Conservation (phyloP, 2,888 invertebrate genomes). For the Halictus quadricinctus region DNA sequence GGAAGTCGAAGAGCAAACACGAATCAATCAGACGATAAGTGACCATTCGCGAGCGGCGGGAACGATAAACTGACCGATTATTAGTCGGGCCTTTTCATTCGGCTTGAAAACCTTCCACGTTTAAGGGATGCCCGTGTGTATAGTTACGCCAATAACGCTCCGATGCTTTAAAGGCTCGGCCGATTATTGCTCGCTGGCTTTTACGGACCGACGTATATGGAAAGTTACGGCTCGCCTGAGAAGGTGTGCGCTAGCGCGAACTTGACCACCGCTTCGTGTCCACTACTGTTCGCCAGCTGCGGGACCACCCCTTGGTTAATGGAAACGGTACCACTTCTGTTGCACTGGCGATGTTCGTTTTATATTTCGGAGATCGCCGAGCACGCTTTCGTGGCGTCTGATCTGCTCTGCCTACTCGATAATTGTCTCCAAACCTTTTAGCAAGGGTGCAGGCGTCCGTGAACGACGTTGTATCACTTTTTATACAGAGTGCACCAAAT, state of each 20-base stretch:
- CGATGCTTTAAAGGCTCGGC: constrained; percentile 57
- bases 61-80: constrained; percentile 15
- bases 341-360: background rate
- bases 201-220: constrained; percentile 68
- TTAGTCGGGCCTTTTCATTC: background rate
- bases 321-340: constrained; percentile 13
- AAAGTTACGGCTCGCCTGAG: constrained; percentile 49
- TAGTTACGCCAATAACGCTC: constrained; percentile 53
- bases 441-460: background rate
- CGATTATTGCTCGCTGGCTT: constrained; percentile 66
- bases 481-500: background rate
- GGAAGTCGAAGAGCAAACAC: background rate
- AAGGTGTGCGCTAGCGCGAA: constrained; percentile 27
- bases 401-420: background rate
- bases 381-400: background rate
- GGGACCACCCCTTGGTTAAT: constrained; percentile 32
- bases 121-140: constrained; percentile 32
- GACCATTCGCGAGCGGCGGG: background rate
- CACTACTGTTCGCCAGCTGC: constrained; percentile 28
- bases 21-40: constrained; percentile 24
- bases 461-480: background rate
- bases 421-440: background rate
- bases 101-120: constrained; percentile 31
- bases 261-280: constrained; percentile 29
- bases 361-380: background rate